phyloP scores from a whole-genome alignment of 2,888 invertebrate species.

The Volucella zonaria region DNA sequence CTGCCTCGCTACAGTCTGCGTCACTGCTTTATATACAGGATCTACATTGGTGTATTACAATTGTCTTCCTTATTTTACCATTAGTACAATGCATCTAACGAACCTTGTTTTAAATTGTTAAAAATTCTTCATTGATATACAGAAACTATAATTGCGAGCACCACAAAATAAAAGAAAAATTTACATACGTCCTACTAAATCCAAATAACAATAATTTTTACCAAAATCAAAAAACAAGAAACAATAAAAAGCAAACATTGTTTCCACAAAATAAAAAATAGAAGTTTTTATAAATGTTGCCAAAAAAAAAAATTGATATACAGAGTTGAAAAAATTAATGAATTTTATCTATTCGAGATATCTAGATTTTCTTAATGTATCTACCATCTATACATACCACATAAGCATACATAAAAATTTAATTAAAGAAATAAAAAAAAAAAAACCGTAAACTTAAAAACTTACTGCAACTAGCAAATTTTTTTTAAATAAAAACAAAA shows the following conservation, averaged over 20 bases:
- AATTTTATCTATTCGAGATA: constrained; percentile 45
- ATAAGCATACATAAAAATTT: constrained; percentile 38
- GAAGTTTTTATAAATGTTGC: constrained; percentile 66
- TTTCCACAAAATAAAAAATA: constrained; percentile 3
- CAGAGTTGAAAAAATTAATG: constrained; percentile 9
- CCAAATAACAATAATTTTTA: not conserved
- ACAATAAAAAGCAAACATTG: not conserved
- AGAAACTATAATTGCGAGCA: not conserved
- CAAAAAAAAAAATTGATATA: constrained; percentile 49
- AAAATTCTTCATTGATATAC: too few relatives aligned
- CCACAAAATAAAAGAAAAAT: constrained; percentile 2
- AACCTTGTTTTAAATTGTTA: too few relatives aligned
- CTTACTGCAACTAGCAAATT: constrained; percentile 48
- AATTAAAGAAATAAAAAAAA: constrained; percentile 31
- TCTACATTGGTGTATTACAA: too few relatives aligned
- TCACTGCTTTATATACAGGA: too few relatives aligned
- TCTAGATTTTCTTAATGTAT: constrained; percentile 47
- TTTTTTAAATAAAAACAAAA: constrained; percentile 34
- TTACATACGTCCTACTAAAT: constrained; percentile 43
- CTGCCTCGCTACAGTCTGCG: too few relatives aligned
- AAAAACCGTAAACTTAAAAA: constrained; percentile 9
- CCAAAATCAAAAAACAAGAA: constrained; percentile 22
- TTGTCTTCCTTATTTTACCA: too few relatives aligned
- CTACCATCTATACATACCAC: constrained; percentile 7
- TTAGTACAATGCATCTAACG: too few relatives aligned